phyloP scores from a whole-genome alignment of 2,797 vertebrate species.

The Darevskia nairensis region DNA sequence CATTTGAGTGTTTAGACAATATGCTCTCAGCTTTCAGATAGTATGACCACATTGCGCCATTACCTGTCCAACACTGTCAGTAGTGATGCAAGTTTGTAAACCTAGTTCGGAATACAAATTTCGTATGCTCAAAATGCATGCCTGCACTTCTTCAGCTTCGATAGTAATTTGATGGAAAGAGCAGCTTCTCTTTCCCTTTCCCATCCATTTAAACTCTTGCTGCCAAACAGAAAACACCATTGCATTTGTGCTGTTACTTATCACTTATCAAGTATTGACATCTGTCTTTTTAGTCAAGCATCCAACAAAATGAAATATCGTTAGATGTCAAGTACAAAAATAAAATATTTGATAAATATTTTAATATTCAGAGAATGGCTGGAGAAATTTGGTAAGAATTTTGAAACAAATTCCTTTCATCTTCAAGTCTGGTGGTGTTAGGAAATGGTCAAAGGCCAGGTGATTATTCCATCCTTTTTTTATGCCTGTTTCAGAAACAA shows the following conservation, averaged over 20 bases:
- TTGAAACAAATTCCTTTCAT: neutral
- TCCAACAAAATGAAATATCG: neutral
- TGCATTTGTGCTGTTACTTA: neutral
- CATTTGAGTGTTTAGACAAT: neutral
- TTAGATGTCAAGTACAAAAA: neutral
- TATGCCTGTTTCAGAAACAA: constrained; percentile 25
- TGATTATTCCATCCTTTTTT: neutral
- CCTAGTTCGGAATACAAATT: neutral
- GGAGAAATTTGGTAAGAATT: neutral
- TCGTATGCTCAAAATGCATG: neutral
- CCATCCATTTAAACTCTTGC: neutral
- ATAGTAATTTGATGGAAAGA: neutral
- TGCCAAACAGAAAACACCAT: neutral
- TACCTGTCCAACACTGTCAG: neutral
- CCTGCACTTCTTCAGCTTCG: neutral
- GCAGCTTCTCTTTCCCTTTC: neutral
- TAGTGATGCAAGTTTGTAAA: neutral
- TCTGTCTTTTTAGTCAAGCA: neutral
- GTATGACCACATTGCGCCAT: neutral
- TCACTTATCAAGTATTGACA: neutral
- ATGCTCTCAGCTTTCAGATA: neutral
- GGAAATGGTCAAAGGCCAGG: neutral
- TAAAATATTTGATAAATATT: neutral
- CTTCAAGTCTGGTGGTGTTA: neutral
- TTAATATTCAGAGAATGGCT: neutral